A percentile compares a stretch with the other conserved stretches of the same genome.
Evolutionary conservation across 1,140 invertebrate species (phyloP).

Genomic region (Octopus sinensis): DNA sequence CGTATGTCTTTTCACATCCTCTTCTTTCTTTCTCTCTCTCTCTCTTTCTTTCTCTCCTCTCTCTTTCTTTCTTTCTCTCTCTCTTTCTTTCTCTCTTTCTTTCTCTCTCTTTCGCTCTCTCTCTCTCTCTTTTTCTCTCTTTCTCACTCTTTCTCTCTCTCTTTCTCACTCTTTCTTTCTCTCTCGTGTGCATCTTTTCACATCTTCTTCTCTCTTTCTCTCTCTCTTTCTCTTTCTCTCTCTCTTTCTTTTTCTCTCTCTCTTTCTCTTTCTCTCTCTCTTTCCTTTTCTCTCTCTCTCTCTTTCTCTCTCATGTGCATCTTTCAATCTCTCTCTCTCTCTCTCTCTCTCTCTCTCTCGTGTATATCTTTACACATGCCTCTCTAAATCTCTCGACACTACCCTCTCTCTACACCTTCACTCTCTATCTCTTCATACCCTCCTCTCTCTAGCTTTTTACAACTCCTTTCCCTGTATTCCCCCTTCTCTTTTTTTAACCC

Average conservation of each 20-base stretch:
- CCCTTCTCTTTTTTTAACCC: neutral
- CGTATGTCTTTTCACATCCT: neutral
- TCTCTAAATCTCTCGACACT: too few species aligned
- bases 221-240: neutral
- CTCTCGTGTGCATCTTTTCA: slow-evolving; percentile 16
- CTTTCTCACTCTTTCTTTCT: neutral
- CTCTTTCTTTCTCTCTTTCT: slow-evolving; percentile 5
- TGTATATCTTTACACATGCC: too few species aligned
- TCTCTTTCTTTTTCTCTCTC: neutral
- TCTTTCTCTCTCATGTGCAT: slow-evolving; percentile 15
- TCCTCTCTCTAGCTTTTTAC: neutral
- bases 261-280: slow-evolving; percentile 1
- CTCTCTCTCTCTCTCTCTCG: neutral
- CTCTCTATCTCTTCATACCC: neutral
- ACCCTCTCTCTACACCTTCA: neutral
- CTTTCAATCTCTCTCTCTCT: neutral
- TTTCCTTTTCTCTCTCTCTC: slow-evolving; percentile 5
- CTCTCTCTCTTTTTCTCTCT: neutral
- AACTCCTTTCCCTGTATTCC: neutral
- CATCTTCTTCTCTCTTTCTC: neutral
- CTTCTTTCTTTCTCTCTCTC: neutral
- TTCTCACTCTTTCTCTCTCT: neutral
- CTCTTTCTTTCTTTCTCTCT: neutral
- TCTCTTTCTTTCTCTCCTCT: neutral
- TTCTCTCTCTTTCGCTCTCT: slow-evolving; percentile 6